Evolutionary conservation across 2,113 vertebrate species (phyloP).

Genomic region (Pelodiscus sinensis): DNA sequence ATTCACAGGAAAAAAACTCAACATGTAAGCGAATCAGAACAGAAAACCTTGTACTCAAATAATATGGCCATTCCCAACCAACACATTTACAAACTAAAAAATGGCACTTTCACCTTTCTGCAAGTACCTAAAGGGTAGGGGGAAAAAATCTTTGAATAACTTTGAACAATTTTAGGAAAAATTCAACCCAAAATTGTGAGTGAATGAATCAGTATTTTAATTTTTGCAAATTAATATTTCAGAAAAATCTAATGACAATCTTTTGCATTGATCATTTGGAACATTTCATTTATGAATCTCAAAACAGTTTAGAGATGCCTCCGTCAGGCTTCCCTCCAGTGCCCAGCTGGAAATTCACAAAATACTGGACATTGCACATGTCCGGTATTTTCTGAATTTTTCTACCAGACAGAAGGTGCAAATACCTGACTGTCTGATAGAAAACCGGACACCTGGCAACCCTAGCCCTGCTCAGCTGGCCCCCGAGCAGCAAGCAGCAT

Average conservation of each 20-base stretch:
- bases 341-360: too few species aligned
- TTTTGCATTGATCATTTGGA: not conserved
- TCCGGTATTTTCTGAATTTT: too few species aligned
- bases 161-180: not conserved
- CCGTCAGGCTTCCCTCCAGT: too few species aligned
- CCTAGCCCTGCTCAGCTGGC: too few species aligned
- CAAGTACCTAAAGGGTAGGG: rapidly evolving
- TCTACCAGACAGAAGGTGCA: too few species aligned
- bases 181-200: too few species aligned
- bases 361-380: too few species aligned
- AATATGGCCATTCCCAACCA: not conserved
- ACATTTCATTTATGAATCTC: not conserved
- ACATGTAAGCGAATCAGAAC: not conserved
- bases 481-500: too few species aligned
- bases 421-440: too few species aligned
- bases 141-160: not conserved
- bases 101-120: not conserved
- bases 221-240: not conserved
- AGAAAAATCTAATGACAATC: not conserved
- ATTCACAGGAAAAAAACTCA: not conserved
- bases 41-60: not conserved
- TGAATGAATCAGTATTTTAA: too few species aligned
- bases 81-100: not conserved
- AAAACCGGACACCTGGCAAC: too few species aligned
- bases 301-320: not conserved